Conservation (phyloP, 2,888 invertebrate genomes). For the Nomada fabriciana region DNA sequence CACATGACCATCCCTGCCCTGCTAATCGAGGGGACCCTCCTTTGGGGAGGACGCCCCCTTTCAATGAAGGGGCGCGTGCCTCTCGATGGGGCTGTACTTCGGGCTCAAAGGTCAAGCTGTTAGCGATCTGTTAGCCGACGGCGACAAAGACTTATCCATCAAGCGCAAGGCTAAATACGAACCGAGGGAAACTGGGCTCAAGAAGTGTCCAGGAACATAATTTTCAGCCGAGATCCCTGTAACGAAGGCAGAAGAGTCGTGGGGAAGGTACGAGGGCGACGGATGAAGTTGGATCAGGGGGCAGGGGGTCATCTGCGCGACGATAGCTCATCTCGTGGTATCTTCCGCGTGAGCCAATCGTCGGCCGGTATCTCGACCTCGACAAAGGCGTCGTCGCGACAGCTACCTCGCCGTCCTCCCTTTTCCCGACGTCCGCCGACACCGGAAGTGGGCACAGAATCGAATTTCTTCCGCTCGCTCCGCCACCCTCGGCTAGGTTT, state of each 20-base stretch:
- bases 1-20: conserved; percentile 6
- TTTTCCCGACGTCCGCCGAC: background rate
- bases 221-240: background rate
- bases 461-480: background rate
- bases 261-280: conserved; percentile 38
- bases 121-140: background rate
- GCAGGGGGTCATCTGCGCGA: conserved; percentile 70
- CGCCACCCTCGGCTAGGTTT: too few species aligned
- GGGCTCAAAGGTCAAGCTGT: conserved; percentile 32
- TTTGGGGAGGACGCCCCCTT: background rate
- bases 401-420: conserved; percentile 1
- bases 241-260: background rate
- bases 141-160: too few species aligned
- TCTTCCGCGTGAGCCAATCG: conserved; percentile 72
- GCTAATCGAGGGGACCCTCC: conserved; percentile 28
- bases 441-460: conserved; percentile 32
- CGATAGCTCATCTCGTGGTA: conserved; percentile 74
- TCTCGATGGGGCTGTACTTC: conserved; percentile 44
- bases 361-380: conserved; percentile 72
- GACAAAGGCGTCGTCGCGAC: conserved; percentile 47
- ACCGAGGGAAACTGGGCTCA: too few species aligned
- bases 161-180: too few species aligned
- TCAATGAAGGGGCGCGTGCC: conserved; percentile 38
- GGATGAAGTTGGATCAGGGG: conserved; percentile 46
- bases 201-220: background rate